Base-by-base conservation (phyloP, 2,113 vertebrate genomes). In the Megaceryle maxima region DNA sequence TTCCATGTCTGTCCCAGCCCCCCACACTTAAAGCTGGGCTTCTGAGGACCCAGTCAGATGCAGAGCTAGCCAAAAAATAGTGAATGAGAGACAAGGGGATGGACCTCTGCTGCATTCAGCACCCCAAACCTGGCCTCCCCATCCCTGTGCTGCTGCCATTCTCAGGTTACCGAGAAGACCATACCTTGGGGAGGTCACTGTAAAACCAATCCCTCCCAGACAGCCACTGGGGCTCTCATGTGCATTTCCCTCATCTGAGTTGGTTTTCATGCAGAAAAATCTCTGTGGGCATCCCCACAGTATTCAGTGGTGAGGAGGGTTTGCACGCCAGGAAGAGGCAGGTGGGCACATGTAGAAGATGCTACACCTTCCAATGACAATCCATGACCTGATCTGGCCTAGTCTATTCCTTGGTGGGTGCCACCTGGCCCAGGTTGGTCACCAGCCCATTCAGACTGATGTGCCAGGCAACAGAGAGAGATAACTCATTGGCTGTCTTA, bases 1-100 rank as follows among this genome's bases (percentile, higher is more conserved):
- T 48, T 7, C 56, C 3, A 3, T 41, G 25, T 5, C 11, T 31
- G 24, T 14, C 53, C 0, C 0, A 75, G 12, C 31, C 46, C 18
- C 18, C 50, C 18, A 21, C 6, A 29, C 11, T 15, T 37, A 26
- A 21, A 56, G 11, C 0, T 11, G 11, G 51, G 22, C 14, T 87
- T n/a, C 35, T 11, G 21, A 24, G 51, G 11, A 39, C 22, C 7
- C 48, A 44, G 63, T 10, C 57, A 84, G 55, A 57, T 13, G 41
- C 24, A 74, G 56, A 88, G 9, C 26, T 67, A 66, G 33, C 5
- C 46, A 43, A 69, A 51, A 51, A 85, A 60, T 39, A 50, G 33
- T 11, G 24, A 73, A 37, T 12, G 44, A 85, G 44, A 69, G 12
- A 17, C 24, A 28, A 4, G 9, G 6, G 9, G 0, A 43, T 5